Evolutionary conservation across 2,113 vertebrate genomes (phyloP).

Genomic region (Pachypanchax playfairii): DNA sequence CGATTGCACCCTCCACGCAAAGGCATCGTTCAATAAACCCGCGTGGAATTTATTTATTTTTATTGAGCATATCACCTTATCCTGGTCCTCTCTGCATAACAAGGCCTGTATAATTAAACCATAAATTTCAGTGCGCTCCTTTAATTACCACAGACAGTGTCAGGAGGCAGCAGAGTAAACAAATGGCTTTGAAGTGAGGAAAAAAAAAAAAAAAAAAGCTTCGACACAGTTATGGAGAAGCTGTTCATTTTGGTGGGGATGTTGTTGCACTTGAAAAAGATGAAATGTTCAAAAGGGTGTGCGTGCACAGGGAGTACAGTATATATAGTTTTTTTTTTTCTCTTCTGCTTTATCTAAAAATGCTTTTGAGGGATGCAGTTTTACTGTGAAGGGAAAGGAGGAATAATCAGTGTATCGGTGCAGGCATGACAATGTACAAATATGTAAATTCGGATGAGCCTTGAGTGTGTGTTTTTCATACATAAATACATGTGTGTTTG

Average conservation of each 20-base stretch:
- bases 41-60: constrained; percentile 80
- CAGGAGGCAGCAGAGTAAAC: constrained; percentile 79
- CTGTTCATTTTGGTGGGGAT: constrained; percentile 71
- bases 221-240: constrained; percentile 65
- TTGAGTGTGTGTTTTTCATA: constrained; percentile 15
- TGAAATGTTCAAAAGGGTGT: constrained; percentile 68
- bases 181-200: constrained; percentile 79
- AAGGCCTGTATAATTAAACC: constrained; percentile 81
- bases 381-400: constrained; percentile 39
- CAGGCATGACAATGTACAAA: constrained; percentile 52
- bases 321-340: constrained; percentile 26
- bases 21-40: constrained; percentile 71
- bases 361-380: constrained; percentile 63
- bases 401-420: constrained; percentile 54
- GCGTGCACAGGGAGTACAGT: constrained; percentile 56
- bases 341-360: constrained; percentile 50
- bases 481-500: constrained; percentile 36
- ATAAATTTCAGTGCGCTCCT: constrained; percentile 77
- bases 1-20: constrained; percentile 46
- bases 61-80: constrained; percentile 78
- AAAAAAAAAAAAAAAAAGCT: constrained; percentile 53
- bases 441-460: constrained; percentile 52
- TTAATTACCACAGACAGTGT: constrained; percentile 81
- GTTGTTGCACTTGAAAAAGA: constrained; percentile 74
- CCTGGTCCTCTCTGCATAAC: constrained; percentile 78